A percentile compares a stretch with the other conserved stretches of the same genome.
phyloP scores from a whole-genome alignment of 2,113 vertebrate species.

The Bothrops jararaca region DNA sequence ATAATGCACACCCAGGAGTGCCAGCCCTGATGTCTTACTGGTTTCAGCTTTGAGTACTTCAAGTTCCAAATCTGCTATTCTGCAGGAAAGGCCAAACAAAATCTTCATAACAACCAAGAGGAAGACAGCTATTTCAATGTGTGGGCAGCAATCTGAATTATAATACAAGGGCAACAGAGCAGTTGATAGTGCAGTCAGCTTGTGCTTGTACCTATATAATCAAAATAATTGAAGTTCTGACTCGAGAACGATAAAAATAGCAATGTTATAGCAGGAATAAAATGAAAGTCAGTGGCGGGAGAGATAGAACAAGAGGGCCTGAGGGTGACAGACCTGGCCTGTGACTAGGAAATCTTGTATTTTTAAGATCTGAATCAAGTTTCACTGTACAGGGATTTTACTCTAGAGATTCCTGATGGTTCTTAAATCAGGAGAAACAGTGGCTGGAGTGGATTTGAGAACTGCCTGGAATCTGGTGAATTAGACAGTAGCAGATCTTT shows the following conservation, averaged over 20 bases:
- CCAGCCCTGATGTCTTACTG: neutral
- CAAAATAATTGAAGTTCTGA: slow-evolving; percentile 57
- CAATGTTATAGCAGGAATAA: slow-evolving; percentile 29
- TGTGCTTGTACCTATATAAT: slow-evolving; percentile 63
- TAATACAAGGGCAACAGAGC: neutral
- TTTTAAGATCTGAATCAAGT: slow-evolving; percentile 20
- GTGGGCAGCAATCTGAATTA: neutral
- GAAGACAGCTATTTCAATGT: neutral
- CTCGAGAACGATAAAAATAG: slow-evolving; percentile 62
- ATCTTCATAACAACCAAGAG: neutral
- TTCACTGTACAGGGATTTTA: slow-evolving; percentile 22
- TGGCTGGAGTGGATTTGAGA: too few species aligned
- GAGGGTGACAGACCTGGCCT: slow-evolving; percentile 33
- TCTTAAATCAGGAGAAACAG: neutral
- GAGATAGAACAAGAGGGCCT: slow-evolving; percentile 51
- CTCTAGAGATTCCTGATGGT: neutral
- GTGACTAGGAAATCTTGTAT: slow-evolving; percentile 15
- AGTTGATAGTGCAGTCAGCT: slow-evolving; percentile 44
- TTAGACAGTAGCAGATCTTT: too few species aligned
- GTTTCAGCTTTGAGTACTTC: neutral
- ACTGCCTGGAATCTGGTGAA: too few species aligned
- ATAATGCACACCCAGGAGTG: too few species aligned
- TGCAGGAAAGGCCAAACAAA: neutral
- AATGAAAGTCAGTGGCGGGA: slow-evolving; percentile 45
- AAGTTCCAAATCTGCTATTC: neutral